phyloP scores from a whole-genome alignment of 2,888 invertebrate species.

The Polydrusus tereticollis region DNA sequence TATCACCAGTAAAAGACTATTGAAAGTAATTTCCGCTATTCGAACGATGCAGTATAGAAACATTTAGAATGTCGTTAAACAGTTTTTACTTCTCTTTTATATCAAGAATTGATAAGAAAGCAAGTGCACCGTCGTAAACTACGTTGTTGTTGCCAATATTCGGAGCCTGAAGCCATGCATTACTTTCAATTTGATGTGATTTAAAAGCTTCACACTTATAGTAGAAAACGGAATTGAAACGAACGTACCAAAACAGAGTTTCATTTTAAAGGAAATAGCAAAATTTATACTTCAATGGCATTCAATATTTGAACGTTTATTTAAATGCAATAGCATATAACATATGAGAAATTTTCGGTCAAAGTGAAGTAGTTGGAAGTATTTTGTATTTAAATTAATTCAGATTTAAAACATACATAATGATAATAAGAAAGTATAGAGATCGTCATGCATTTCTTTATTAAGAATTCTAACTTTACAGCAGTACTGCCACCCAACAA shows the following conservation, averaged over 20 bases:
- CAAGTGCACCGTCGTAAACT: conserved; percentile 44
- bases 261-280: conserved; percentile 40
- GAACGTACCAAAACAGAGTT: conserved; percentile 41
- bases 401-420: no score
- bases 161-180: conserved; percentile 41
- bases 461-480: no score
- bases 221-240: conserved; percentile 42
- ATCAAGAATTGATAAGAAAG: conserved; percentile 40
- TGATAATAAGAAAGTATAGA: no score
- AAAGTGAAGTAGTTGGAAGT: no score
- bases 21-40: not conserved
- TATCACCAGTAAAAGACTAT: not conserved
- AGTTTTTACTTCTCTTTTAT: conserved; percentile 29
- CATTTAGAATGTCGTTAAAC: conserved; percentile 18
- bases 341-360: no score
- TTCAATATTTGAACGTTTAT: no score
- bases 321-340: no score
- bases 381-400: no score
- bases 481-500: no score
- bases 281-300: conserved; percentile 33
- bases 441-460: no score
- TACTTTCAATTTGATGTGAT: conserved; percentile 48
- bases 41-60: not conserved
- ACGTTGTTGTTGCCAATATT: conserved; percentile 45
- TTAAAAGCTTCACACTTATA: conserved; percentile 48